These are phyloP conservation scores for Odocoileus hemionus DNA, from an alignment of 2,113 vertebrate genomes.

Conservation along the genomic window DNA sequence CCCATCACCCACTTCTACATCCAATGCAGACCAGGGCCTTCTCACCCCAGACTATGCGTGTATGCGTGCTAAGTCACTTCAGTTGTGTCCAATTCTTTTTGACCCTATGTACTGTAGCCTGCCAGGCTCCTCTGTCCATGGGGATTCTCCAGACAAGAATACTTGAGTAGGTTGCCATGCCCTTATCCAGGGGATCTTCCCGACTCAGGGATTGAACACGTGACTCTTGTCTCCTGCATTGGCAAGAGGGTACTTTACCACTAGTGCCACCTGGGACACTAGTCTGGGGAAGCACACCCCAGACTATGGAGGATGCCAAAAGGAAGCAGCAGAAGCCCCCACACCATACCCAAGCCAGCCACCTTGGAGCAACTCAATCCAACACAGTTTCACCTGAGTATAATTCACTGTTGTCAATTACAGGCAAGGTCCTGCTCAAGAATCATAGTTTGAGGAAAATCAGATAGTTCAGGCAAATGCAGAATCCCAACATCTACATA, in stretches of 20 bases:
- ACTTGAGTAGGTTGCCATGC: not conserved
- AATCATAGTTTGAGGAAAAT: not conserved
- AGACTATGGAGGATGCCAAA: not conserved
- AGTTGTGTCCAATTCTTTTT: not conserved
- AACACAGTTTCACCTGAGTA: not conserved
- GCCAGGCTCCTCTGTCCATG: not conserved
- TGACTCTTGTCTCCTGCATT: not conserved
- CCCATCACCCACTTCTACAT: not conserved
- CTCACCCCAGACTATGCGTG: not conserved
- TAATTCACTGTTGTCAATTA: not conserved
- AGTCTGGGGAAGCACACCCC: not conserved
- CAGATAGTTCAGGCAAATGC: not conserved
- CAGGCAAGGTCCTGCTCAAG: not conserved
- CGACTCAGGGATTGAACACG: fast-evolving
- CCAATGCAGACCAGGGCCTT: not conserved
- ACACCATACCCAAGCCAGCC: not conserved
- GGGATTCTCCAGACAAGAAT: not conserved
- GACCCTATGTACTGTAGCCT: not conserved
- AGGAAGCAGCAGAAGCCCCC: not conserved
- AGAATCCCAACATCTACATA: not conserved
- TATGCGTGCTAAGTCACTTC: not conserved
- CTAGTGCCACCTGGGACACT: not conserved
- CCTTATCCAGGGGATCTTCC: not conserved
- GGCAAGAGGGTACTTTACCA: not conserved
- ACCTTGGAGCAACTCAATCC: not conserved